phyloP scores from a whole-genome alignment of 2,797 vertebrate genomes.

The Peromyscus melanophrys region DNA sequence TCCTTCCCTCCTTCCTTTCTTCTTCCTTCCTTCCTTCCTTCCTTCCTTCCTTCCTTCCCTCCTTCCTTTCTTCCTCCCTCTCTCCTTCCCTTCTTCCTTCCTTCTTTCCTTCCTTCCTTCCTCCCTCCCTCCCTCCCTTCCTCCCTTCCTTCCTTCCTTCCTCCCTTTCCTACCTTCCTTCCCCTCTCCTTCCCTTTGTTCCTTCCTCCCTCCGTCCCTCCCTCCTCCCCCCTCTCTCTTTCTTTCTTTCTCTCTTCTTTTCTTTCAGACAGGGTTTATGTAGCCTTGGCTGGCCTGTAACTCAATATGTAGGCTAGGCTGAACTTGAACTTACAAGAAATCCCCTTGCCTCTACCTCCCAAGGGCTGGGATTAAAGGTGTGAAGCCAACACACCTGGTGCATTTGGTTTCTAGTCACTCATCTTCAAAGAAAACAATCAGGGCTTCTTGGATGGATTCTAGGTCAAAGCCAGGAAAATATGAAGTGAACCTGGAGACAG shows the following conservation, averaged over 20 bases:
- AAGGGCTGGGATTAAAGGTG: background rate
- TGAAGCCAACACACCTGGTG: background rate
- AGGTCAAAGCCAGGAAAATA: background rate
- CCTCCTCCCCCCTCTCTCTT: too few relatives aligned
- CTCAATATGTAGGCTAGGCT: too few relatives aligned
- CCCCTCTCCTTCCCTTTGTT: background rate
- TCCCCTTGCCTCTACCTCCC: too few relatives aligned
- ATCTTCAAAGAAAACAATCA: slow-evolving; percentile 28
- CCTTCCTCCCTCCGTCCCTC: too few relatives aligned
- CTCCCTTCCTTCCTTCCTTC: too few relatives aligned
- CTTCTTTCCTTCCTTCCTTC: background rate
- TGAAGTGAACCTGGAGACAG: background rate
- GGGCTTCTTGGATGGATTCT: background rate
- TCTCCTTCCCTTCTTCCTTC: too few relatives aligned
- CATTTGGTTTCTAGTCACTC: slow-evolving; percentile 25
- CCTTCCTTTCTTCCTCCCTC: too few relatives aligned
- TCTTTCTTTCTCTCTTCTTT: too few relatives aligned
- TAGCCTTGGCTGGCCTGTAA: too few relatives aligned
- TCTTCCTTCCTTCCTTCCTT: background rate
- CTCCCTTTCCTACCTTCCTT: too few relatives aligned
- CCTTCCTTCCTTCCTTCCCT: too few relatives aligned
- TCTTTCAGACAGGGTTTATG: background rate
- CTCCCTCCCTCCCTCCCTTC: background rate
- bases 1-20: background rate
- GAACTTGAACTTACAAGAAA: too few relatives aligned